Percentiles rank a stretch among this genome's conserved stretches.
Evolutionary conservation across 2,113 vertebrate species (phyloP).

Genomic region (Poeciliopsis prolifica): DNA sequence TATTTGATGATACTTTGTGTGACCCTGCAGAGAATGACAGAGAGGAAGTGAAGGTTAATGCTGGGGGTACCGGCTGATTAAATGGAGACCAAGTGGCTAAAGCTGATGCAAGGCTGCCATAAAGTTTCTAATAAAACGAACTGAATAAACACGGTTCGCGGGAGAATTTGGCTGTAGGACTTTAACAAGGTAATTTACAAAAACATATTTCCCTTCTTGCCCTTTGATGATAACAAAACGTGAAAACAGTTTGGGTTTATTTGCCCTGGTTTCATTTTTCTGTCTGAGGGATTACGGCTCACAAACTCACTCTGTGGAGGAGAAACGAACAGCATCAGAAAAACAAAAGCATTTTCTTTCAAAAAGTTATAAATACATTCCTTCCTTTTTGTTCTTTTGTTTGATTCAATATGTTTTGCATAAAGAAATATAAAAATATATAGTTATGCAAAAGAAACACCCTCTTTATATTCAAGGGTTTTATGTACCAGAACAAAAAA

Average conservation of each 20-base stretch:
- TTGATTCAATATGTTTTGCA: too few species aligned
- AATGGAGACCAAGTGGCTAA: constrained; percentile 54
- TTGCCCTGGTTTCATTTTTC: background rate
- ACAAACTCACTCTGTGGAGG: background rate
- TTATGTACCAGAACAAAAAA: too few species aligned
- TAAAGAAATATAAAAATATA: too few species aligned
- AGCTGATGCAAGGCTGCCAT: constrained; percentile 39
- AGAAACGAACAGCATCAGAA: background rate
- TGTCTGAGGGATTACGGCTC: constrained; percentile 1
- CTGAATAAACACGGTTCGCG: constrained; percentile 55
- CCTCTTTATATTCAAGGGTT: too few species aligned
- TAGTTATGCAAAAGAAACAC: too few species aligned
- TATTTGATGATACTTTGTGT: constrained; percentile 77
- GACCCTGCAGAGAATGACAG: constrained; percentile 70
- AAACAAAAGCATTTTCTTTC: too few species aligned
- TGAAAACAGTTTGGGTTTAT: constrained; percentile 26
- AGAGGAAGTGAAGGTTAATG: constrained; percentile 72
- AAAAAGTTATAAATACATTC: too few species aligned
- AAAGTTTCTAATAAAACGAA: constrained; percentile 55
- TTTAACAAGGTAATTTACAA: constrained; percentile 50
- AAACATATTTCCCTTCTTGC: constrained; percentile 13
- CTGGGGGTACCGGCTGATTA: constrained; percentile 65
- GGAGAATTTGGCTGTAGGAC: constrained; percentile 19
- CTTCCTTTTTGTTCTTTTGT: too few species aligned
- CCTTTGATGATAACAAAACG: constrained; percentile 6